These are phyloP conservation scores for Aphis gossypii DNA, from an alignment of 1,140 invertebrate species.

Conservation along the genomic window DNA sequence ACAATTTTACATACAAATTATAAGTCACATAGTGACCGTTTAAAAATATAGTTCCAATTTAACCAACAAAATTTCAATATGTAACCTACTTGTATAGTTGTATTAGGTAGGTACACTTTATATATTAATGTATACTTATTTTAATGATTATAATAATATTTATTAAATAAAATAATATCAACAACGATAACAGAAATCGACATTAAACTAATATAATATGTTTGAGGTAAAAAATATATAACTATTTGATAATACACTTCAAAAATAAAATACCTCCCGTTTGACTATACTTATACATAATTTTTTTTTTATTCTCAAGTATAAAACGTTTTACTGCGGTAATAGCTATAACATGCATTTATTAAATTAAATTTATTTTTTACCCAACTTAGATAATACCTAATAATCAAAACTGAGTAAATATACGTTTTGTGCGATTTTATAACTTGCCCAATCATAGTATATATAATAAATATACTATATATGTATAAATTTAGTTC, in stretches of 20 bases:
- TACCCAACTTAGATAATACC: background rate
- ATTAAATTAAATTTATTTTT: background rate
- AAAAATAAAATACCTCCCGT: background rate
- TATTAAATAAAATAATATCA: background rate
- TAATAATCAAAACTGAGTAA: slow-evolving; percentile 19
- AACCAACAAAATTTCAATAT: background rate
- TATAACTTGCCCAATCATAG: background rate
- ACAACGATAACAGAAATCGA: background rate
- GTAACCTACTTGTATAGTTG: too few relatives aligned
- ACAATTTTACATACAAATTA: background rate
- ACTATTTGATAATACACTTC: background rate
- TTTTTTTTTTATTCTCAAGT: background rate
- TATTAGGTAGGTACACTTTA: background rate
- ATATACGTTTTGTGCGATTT: slow-evolving; percentile 47
- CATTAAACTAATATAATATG: background rate
- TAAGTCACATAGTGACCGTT: background rate
- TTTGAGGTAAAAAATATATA: background rate
- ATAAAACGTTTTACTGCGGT: background rate
- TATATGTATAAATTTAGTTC: too few relatives aligned
- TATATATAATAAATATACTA: background rate
- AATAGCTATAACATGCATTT: background rate
- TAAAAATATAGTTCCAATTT: background rate
- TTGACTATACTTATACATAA: background rate
- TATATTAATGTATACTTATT: too few relatives aligned
- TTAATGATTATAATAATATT: background rate